Evolutionary conservation across 92 coral and sea anemone species (phyloP).

Genomic region (Phenganax subtilis): DNA sequence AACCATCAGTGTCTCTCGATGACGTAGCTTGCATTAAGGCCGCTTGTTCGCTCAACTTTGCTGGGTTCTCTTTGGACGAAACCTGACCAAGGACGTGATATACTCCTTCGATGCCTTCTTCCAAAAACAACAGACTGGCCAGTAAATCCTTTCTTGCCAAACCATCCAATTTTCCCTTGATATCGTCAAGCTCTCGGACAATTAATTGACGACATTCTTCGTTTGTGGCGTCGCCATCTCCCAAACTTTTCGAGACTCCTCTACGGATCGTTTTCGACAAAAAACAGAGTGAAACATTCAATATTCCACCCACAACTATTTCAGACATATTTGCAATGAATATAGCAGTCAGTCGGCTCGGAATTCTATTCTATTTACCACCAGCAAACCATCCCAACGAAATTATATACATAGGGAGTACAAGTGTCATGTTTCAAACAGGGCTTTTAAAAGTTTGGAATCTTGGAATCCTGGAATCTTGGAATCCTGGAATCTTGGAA

Average conservation of each 20-base stretch:
- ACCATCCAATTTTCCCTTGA: not conserved
- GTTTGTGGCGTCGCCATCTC: not conserved
- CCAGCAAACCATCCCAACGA: too few relatives aligned
- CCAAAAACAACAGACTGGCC: not conserved
- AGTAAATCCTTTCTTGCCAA: slow-evolving; percentile 4
- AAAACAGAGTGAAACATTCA: not conserved
- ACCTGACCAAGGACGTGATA: not conserved
- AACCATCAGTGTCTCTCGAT: not conserved
- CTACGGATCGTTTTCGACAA: not conserved
- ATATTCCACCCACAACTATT: not conserved
- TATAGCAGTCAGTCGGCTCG: too few relatives aligned
- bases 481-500: too few relatives aligned
- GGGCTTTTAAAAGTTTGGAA: too few relatives aligned
- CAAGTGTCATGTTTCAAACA: too few relatives aligned
- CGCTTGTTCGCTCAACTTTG: not conserved
- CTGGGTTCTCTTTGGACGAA: not conserved
- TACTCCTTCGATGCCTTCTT: not conserved
- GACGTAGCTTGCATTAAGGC: not conserved
- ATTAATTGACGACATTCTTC: not conserved
- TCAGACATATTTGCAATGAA: not conserved
- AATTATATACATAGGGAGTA: too few relatives aligned
- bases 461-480: too few relatives aligned
- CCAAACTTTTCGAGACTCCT: not conserved
- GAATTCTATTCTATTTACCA: too few relatives aligned
- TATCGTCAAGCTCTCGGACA: not conserved